Evolutionary conservation across 2,888 invertebrate species (phyloP), one percentile per base, ranked within the genome.

Genomic region (Oxytorus armatus): DNA sequence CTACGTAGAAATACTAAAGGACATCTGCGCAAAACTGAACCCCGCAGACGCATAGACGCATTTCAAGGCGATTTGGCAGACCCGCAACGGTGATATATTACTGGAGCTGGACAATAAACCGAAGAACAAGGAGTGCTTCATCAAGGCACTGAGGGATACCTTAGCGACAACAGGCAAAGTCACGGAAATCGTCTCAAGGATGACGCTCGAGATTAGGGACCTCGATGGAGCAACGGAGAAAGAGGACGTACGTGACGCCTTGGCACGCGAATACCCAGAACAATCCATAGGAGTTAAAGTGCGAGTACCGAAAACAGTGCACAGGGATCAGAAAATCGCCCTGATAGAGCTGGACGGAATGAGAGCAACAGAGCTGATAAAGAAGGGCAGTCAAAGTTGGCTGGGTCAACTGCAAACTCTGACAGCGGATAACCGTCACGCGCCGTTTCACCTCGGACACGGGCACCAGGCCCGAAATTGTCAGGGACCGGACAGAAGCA

Each of bases 401-500:
- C n/a, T 51, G 51, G 66, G 51, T 51, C 0, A 23, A 14, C 21
- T 51, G 66, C 36, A 49, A 51, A 33, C 10, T 66, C 3, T 3
- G 66, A 21, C 66, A 11, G n/a, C 36, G 25, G 14, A 7, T 36
- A 18, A 7, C 11, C 0, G 76, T 82, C 5, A 8, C 5, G 2
- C 69, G 79, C 18, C 79, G 73, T 18, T 65, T 47, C 14, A 68
- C 44, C 33, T 80, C 14, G 79, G 74, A 3, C 79, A 42, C 11
- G 83, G 77, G 11, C 77, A 81, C 33, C 42, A 25, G 10, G 10
- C 44, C 3, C 18, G 47, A 11, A 25, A 53, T 23, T 82, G 81
- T 49, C 49, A 44, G 11, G 59, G 80, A 23, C 75, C 81, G 2
- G 82, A 86, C 42, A 18, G 84, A 33, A 78, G 77, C 21, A 57